phyloP scores from a whole-genome alignment of 2,113 vertebrate species.

The Odocoileus virginianus region DNA sequence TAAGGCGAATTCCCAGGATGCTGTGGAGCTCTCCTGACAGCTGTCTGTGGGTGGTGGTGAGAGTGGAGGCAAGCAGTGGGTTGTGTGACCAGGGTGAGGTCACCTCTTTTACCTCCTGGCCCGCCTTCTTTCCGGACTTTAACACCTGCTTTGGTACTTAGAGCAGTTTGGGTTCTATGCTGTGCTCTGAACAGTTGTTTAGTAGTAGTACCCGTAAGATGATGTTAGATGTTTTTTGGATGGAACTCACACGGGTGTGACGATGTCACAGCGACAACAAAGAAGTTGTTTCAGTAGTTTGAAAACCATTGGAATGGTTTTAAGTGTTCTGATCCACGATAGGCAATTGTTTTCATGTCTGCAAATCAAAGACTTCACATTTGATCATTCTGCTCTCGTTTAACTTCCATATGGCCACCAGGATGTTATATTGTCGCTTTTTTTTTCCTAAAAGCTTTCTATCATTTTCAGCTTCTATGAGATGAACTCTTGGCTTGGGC shows the following conservation, averaged over 20 bases:
- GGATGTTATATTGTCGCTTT: background rate
- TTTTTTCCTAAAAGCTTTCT: background rate
- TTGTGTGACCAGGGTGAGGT: constrained; percentile 60
- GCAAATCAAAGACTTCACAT: background rate
- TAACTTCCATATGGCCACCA: background rate
- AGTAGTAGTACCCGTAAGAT: background rate
- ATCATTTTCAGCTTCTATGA: background rate
- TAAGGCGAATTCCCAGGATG: constrained; percentile 39
- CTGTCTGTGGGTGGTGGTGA: constrained; percentile 70
- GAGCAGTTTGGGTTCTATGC: constrained; percentile 15
- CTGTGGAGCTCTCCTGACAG: constrained; percentile 49
- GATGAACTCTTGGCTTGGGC: background rate
- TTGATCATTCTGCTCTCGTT: background rate
- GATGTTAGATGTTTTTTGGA: background rate
- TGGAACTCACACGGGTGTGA: background rate
- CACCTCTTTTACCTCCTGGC: constrained; percentile 50
- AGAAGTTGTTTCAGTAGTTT: constrained; percentile 17
- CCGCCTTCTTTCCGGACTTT: constrained; percentile 61
- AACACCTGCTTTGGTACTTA: constrained; percentile 60
- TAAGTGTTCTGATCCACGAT: background rate
- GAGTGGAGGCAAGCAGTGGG: constrained; percentile 51
- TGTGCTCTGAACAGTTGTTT: background rate
- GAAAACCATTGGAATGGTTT: background rate
- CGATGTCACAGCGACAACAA: background rate
- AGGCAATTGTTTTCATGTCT: background rate